Conservation (phyloP, 2,113 vertebrate genomes). For the Thryonomys swinderianus region DNA sequence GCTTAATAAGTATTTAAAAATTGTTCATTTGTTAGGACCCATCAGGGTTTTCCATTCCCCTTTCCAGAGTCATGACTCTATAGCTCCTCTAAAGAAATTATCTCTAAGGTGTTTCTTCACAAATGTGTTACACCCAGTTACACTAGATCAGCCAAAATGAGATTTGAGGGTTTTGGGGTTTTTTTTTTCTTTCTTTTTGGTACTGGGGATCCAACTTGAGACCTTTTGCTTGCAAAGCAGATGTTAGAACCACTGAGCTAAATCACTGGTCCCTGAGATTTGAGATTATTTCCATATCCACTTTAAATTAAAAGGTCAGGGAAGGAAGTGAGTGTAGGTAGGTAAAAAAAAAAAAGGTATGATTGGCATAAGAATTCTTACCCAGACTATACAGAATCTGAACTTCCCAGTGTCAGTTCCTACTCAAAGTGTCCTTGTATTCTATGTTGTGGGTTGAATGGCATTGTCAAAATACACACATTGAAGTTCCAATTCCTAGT, state of each 20-base stretch:
- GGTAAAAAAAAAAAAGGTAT: not conserved
- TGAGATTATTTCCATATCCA: constrained; percentile 19
- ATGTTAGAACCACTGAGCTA: too few relatives aligned
- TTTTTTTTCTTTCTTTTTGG: too few relatives aligned
- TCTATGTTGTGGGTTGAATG: not conserved
- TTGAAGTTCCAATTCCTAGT: not conserved
- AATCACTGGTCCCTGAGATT: not conserved
- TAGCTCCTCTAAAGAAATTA: not conserved
- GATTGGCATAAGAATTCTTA: not conserved
- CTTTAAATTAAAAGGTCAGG: not conserved
- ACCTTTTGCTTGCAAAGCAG: too few relatives aligned
- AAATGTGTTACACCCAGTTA: not conserved
- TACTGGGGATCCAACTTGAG: too few relatives aligned
- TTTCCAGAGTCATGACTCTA: not conserved
- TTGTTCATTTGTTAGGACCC: not conserved
- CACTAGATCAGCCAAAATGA: not conserved
- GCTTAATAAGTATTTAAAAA: not conserved
- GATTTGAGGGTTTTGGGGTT: not conserved
- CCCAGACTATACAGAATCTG: not conserved
- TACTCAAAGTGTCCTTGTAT: not conserved
- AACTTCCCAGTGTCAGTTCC: not conserved
- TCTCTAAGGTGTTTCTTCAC: not conserved
- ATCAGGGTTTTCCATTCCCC: not conserved
- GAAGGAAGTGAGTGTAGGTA: accelerated
- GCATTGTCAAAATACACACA: not conserved